Percentiles rank a stretch among this genome's conserved stretches.
phyloP scores from a whole-genome alignment of 2,888 invertebrate genomes.

The Sceliomorpha sp. region DNA sequence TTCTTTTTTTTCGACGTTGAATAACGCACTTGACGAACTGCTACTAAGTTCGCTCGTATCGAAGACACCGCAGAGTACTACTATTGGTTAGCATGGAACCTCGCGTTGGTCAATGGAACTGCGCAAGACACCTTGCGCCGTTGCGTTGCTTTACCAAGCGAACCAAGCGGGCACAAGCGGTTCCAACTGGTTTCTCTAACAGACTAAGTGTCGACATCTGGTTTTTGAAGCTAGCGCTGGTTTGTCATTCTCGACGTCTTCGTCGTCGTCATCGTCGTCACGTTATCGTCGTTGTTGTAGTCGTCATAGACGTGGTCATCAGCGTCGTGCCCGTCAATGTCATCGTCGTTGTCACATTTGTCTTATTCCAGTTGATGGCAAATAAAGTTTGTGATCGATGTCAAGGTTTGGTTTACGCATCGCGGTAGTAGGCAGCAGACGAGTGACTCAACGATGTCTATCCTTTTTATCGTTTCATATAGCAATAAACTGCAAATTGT shows the following conservation, averaged over 20 bases:
- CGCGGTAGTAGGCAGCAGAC: too few species aligned
- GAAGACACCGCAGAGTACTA: slow-evolving; percentile 74
- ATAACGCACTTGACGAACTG: slow-evolving; percentile 57
- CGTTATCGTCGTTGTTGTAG: too few species aligned
- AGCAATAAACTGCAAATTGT: too few species aligned
- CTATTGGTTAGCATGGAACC: slow-evolving; percentile 66
- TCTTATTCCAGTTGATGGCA: too few species aligned
- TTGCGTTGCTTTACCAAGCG: too few species aligned
- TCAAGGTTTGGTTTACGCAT: too few species aligned
- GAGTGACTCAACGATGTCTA: too few species aligned
- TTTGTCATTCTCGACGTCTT: background rate
- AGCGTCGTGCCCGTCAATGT: too few species aligned
- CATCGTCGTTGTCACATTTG: too few species aligned
- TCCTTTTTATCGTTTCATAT: too few species aligned
- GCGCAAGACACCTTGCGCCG: slow-evolving; percentile 74
- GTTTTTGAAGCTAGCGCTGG: slow-evolving; percentile 3
- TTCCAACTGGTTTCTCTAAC: slow-evolving; percentile 42
- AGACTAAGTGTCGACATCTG: slow-evolving; percentile 73
- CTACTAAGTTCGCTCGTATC: slow-evolving; percentile 61
- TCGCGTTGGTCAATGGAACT: slow-evolving; percentile 75
- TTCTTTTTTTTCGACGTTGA: slow-evolving; percentile 7
- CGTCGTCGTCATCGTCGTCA: slow-evolving; percentile 33
- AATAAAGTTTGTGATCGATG: too few species aligned
- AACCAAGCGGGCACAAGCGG: slow-evolving; percentile 66
- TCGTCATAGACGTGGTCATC: too few species aligned